These are phyloP conservation scores for Micrasema minimum DNA, from an alignment of 1,140 invertebrate genomes.

Conservation along the genomic window DNA sequence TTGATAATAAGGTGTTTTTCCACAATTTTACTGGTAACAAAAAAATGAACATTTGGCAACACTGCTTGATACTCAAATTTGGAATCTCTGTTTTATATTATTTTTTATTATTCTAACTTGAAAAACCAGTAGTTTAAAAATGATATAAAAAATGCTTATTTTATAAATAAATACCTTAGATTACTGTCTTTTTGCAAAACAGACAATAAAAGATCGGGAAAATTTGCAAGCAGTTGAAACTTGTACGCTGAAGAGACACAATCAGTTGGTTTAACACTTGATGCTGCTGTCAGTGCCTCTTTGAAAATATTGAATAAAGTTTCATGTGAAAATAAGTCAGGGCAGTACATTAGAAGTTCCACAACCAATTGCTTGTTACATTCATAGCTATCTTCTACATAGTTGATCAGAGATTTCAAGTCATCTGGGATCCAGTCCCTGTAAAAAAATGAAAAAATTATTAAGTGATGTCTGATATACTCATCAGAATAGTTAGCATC, in stretches of 20 bases:
- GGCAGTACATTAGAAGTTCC: slow-evolving; percentile 65
- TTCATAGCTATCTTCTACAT: slow-evolving; percentile 83
- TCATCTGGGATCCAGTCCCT: slow-evolving; percentile 57
- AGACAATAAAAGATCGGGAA: slow-evolving; percentile 50
- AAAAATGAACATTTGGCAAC: too few relatives aligned
- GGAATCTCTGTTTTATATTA: too few relatives aligned
- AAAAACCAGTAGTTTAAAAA: too few relatives aligned
- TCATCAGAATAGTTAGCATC: too few relatives aligned
- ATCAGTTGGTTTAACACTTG: slow-evolving; percentile 82
- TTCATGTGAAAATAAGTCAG: slow-evolving; percentile 8
- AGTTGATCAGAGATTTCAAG: slow-evolving; percentile 66
- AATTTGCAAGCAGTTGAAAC: slow-evolving; percentile 68
- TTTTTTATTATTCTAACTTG: too few relatives aligned
- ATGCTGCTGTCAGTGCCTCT: slow-evolving; percentile 69
- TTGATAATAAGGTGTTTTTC: too few relatives aligned
- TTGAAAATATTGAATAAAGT: slow-evolving; percentile 55
- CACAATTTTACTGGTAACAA: too few relatives aligned
- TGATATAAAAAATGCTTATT: too few relatives aligned
- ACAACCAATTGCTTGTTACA: slow-evolving; percentile 77
- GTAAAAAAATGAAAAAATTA: slow-evolving; percentile 39
- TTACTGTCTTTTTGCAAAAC: slow-evolving; percentile 1
- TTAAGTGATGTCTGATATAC: neutral
- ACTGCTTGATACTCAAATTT: too few relatives aligned
- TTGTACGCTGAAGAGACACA: slow-evolving; percentile 81
- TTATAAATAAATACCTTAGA: too few relatives aligned